Evolutionary conservation across 1,140 invertebrate genomes (phyloP).

Genomic region (Bathynomus jamesi): DNA sequence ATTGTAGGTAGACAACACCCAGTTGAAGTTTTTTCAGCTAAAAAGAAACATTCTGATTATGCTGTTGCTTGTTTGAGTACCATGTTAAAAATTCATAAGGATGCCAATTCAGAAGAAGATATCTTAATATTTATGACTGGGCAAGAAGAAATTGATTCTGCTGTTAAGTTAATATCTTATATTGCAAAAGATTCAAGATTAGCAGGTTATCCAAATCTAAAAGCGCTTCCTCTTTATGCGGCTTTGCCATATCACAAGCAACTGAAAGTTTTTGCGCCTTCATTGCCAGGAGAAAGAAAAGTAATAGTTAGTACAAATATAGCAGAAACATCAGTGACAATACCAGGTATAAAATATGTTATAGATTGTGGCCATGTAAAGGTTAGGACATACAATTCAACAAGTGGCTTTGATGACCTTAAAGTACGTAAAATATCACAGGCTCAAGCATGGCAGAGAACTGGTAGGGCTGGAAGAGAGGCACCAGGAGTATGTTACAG

Average conservation of each 20-base stretch:
- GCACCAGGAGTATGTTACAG: constrained; percentile 74
- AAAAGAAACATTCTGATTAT: constrained; percentile 74
- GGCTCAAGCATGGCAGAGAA: constrained; percentile 85
- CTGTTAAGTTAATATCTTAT: constrained; percentile 64
- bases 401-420: constrained; percentile 73
- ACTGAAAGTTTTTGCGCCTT: constrained; percentile 64
- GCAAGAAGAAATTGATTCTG: constrained; percentile 94
- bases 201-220: constrained; percentile 50
- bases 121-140: constrained; percentile 97
- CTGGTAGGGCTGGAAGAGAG: constrained; percentile 82
- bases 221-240: constrained; percentile 74
- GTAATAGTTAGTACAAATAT: constrained; percentile 96
- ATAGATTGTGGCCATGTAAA: constrained; percentile 94
- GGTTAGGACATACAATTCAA: constrained; percentile 68
- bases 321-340: constrained; percentile 94
- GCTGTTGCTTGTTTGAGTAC: constrained; percentile 67
- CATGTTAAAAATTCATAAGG: constrained; percentile 82
- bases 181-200: constrained; percentile 54
- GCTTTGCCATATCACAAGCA: constrained; percentile 68
- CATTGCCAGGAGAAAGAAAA: constrained; percentile 63
- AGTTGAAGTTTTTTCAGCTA: constrained; percentile 64
- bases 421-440: constrained; percentile 76
- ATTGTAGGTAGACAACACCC: constrained; percentile 81
- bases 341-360: constrained; percentile 84
- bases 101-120: constrained; percentile 70